A percentile compares a stretch with the other conserved stretches of the same genome.
Conservation (phyloP, 2,797 vertebrate genomes). For the Geotrypetes seraphini region DNA sequence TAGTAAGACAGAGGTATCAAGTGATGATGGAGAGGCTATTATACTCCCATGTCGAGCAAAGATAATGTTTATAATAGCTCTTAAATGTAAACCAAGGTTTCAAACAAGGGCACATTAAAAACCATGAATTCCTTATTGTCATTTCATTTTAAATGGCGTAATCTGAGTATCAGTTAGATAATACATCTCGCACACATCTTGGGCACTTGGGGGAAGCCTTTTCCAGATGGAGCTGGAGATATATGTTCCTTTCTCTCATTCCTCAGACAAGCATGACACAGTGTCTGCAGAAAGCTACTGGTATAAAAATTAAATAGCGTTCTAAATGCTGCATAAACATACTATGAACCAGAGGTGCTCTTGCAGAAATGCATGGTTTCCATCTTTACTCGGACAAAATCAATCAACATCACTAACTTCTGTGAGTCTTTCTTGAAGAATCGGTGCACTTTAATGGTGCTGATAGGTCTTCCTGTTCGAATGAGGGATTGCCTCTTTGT, state of each 20-base stretch:
- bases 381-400: slow-evolving; percentile 12
- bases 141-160: slow-evolving; percentile 3
- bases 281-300: too few relatives aligned
- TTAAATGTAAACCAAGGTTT: slow-evolving; percentile 27
- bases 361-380: slow-evolving; percentile 5
- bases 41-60: slow-evolving; percentile 17
- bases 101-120: slow-evolving; percentile 18
- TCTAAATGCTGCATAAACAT: slow-evolving; percentile 18
- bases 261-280: too few relatives aligned
- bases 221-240: slow-evolving; percentile 11
- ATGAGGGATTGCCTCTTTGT: neutral
- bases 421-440: slow-evolving; percentile 17
- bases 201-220: too few relatives aligned
- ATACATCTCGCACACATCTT: neutral
- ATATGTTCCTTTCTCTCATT: slow-evolving; percentile 6
- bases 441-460: slow-evolving; percentile 1
- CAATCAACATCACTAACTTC: slow-evolving; percentile 7
- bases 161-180: slow-evolving; percentile 8
- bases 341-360: slow-evolving; percentile 23
- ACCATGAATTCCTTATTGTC: neutral
- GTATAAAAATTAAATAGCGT: slow-evolving; percentile 14
- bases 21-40: too few relatives aligned
- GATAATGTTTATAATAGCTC: slow-evolving; percentile 22
- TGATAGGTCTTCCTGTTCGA: neutral
- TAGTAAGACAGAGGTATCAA: too few relatives aligned